Base-by-base conservation (phyloP, 2,113 vertebrate species). In the Mobula hypostoma region DNA sequence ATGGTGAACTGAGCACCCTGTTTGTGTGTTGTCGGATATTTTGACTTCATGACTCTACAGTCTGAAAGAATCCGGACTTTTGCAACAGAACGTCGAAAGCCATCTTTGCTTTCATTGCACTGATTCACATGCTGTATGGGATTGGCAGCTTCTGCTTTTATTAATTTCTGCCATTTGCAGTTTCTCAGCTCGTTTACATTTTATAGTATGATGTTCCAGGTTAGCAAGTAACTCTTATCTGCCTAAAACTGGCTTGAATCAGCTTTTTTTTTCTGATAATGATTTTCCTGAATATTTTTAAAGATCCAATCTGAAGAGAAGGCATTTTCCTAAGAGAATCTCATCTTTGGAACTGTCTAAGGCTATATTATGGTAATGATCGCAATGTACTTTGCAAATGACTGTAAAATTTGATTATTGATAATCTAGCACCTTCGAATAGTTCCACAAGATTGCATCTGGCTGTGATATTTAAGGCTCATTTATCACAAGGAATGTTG, bases 401-500 rank as follows among this genome's bases (percentile, higher is more conserved):
- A 15, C 70, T 74, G 91, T 12, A 56, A 74, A 15, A 66, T 72
- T 74, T 40, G 90, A 92, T 74, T 72, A 7, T 68, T 93, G 68
- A 93, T 40, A 74, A 92, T 92, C 61, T 72, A 9, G 66, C 66
- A 92, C 88, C 88, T 92, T 92, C 17, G 36, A 74, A 74, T 74
- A 21, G 68, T 74, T 93, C 68, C 36, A 74, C 21, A 93, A 93
- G 63, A 36, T 9, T 74, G 68, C 19, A 74, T 66, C 17, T 66
- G 29, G 61, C n/a, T 32, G 61, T 66, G 61, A 90, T 90, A 63
- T 19, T 48, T 74, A 72, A 74, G 66, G 66, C 36, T 74, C 21
- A 74, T 93, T 93, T 93, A 70, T 93, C 24, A 48, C 7, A 40
- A 93, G 90, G 90, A 93, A 93, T 93, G n/a, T 14, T 7, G 21